Base-by-base conservation (phyloP, 2,888 invertebrate species). In the Microctonus brassicae region DNA sequence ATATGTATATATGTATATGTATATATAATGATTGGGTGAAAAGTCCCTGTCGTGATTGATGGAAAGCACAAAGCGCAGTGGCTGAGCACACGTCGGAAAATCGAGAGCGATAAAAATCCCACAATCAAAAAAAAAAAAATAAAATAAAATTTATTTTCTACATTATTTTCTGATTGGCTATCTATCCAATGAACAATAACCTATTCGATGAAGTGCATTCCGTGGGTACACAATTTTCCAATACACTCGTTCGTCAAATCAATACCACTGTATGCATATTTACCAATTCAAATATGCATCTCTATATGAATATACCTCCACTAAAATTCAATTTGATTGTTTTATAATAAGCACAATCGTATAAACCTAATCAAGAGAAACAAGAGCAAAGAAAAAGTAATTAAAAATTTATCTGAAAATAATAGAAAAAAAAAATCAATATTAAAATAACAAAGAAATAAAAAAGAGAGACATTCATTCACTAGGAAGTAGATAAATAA, bases 41-140 rank as follows among this genome's bases (percentile, higher is more conserved):
- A 82, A 84, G 81, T 80, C 80, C 82, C 80, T 29, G 60, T 34
- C 77, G 84, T 86, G 86, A 86, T 86, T 86, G 86, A 86, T 86
- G 85, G 86, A 82, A 83, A 84, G 83, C 81, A 84, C 82, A 84
- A 85, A 83, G 82, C 77, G 73, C 75, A 72, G 76, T 74, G 77
- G 77, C 70, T 39, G 75, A 74, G 69, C 76, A 77, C 75, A 75
- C 73, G 75, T 77, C 70, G 72, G 83, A 83, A 83, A 82, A 84
- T 57, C 55, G 62, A 29, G 63, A 66, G 67, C 47, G 7, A 68
- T 72, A 70, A 66, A 70, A 70, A 70, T 52, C 60, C 70, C 66
- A 60, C 70, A 70, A 70, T 55, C 63, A 65, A 58, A 65, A 65
- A 10, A 33, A 55, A 60, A 33, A 47, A 57, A 26, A 57, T 1